Base-by-base conservation (phyloP, 2,888 invertebrate species). In the Pilophorus perplexus region DNA sequence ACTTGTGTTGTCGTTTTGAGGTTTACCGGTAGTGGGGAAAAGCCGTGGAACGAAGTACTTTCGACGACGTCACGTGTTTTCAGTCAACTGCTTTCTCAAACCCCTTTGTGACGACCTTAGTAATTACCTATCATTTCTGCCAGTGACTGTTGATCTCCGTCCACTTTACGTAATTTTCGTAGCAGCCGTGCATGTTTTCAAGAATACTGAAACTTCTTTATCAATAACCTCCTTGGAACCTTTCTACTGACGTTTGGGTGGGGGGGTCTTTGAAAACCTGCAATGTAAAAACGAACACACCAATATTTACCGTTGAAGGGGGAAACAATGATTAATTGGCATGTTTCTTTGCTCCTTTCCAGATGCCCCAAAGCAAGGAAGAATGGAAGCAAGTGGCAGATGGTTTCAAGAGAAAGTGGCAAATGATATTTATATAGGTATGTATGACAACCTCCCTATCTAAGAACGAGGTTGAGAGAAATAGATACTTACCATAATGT, bases 341-440 rank as follows among this genome's bases (percentile, higher is more conserved):
- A 20, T 18, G 16, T 10, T 55, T 28, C 12, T 52, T 16, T 10
- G 2, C 18, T 37, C 18, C 12, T 55, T 37, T 8, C 12, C 18
- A 44, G 37, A 55, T 55, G 28, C 57, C 57, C 28, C 33, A 40
- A 38, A 55, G n/a, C 1, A 14, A 10, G 6, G 57, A n/a, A n/a
- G n/a, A n/a, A n/a, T n/a, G n/a, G n/a, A n/a, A n/a, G n/a, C 20
- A 38, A 8, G 69, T 66, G 20, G 55, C 66, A 2, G 18, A 57
- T n/a, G 69, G 71, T 20, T 74, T 72, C 62, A 42, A 50, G 37
- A 23, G 67, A 1, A 42, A 37, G 12, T 74, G 73, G 72, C 69
- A 73, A 50, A 48, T 73, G 3, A 71, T n/a, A n/a, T n/a, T n/a
- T n/a, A n/a, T n/a, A n/a, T n/a, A n/a, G n/a, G n/a, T n/a, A n/a